Conservation (phyloP, 2,797 vertebrate genomes). For the Gallinago nigripennis region DNA sequence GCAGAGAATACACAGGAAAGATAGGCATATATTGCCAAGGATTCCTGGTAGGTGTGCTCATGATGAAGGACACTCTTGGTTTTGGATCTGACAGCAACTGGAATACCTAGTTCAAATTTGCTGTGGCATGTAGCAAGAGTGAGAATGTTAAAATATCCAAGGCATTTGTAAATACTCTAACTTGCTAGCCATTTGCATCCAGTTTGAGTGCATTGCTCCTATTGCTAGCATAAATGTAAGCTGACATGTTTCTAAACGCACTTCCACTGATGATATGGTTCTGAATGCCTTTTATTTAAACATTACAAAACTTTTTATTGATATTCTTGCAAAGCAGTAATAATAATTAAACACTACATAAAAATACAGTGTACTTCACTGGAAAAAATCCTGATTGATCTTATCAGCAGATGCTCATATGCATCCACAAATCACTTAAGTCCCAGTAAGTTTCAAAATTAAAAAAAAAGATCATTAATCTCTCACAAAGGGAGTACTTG, state of each 20-base stretch:
- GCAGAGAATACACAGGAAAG: conserved; percentile 35
- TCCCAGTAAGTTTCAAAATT: conserved; percentile 44
- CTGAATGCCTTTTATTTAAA: conserved; percentile 72
- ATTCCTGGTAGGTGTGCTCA: conserved; percentile 70
- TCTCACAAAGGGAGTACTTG: conserved; percentile 9
- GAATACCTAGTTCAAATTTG: conserved; percentile 73
- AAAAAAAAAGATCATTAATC: neutral
- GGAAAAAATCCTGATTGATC: conserved; percentile 59
- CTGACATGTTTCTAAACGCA: conserved; percentile 71
- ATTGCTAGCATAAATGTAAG: conserved; percentile 62
- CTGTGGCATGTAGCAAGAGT: conserved; percentile 75
- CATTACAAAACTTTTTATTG: conserved; percentile 57
- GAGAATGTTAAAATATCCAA: conserved; percentile 67
- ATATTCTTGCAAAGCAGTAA: conserved; percentile 65
- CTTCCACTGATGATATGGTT: conserved; percentile 65
- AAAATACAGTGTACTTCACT: conserved; percentile 45
- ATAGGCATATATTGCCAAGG: conserved; percentile 58
- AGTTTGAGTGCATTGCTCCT: conserved; percentile 60
- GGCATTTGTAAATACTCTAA: conserved; percentile 75
- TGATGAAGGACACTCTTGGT: conserved; percentile 69
- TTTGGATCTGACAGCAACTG: conserved; percentile 78
- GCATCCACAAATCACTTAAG: conserved; percentile 12
- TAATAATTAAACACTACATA: conserved; percentile 61
- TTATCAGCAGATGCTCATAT: neutral
- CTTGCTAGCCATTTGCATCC: conserved; percentile 72